Evolutionary conservation across 2,888 invertebrate genomes (phyloP).

Genomic region (Cantharis rufa): DNA sequence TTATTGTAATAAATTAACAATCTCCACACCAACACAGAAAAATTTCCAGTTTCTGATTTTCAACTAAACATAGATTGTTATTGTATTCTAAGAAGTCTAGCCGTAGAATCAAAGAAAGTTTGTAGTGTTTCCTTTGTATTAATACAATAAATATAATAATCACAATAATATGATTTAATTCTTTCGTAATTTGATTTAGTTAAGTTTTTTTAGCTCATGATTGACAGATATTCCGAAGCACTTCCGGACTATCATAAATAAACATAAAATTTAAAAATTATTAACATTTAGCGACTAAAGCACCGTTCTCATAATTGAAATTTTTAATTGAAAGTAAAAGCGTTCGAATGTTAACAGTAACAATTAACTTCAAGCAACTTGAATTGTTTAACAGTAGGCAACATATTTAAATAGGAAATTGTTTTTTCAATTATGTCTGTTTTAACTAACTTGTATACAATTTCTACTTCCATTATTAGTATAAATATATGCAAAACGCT

Average conservation of each 20-base stretch:
- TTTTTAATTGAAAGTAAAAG: neutral
- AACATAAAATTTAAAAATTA: neutral
- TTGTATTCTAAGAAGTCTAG: neutral
- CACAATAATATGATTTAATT: too few relatives aligned
- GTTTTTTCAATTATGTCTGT: neutral
- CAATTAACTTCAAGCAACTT: neutral
- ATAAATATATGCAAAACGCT: neutral
- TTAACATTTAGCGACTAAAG: neutral
- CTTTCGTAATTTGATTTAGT: neutral
- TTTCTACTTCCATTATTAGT: neutral
- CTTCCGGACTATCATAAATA: neutral
- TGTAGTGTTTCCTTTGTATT: neutral
- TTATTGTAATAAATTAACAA: neutral
- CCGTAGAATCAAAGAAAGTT: neutral
- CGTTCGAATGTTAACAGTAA: neutral
- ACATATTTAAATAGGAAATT: neutral
- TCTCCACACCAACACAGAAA: neutral
- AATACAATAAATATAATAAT: neutral
- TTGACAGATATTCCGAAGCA: neutral
- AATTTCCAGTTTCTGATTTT: neutral
- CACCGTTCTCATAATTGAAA: neutral
- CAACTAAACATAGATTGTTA: neutral
- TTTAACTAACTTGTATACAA: neutral
- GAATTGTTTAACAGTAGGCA: neutral
- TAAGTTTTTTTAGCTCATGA: neutral